Base-by-base conservation (phyloP, 64 coral and sea anemone species). In the Catalaphyllia jardinei region DNA sequence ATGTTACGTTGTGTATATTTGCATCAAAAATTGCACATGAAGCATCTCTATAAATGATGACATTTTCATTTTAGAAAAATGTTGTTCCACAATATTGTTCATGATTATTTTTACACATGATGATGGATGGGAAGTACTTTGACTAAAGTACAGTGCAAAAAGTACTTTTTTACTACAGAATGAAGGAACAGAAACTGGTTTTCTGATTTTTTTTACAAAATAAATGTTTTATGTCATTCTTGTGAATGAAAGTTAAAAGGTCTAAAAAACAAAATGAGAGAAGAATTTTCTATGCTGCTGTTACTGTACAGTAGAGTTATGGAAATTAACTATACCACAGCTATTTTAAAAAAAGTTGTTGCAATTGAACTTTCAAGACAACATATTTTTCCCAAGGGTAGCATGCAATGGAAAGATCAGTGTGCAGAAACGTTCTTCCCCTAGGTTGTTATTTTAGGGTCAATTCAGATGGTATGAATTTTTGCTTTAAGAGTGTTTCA, bases 111-210 rank as follows among this genome's bases (percentile, higher is more conserved):
- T 69, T 69, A 69, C 22, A 27, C 10, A 24, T 27, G 8, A 69
- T 69, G 6, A 69, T 69, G 65, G 65, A 67, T 19, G 19, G 24
- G 25, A 22, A 22, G 24, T 25, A 24, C 63, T 67, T 25, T 10
- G 24, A 67, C 24, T 20, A 67, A 67, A 67, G 63, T 24, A 67
- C 24, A 67, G 63, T 67, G 17, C 24, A 46, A 69, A 84, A 69
- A 25, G 24, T 31, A 29, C 24, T 69, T 84, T 71, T 82, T 42
- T 63, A 67, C 63, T 67, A 84, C 24, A 30, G 64, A 84, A 84
- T 46, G 80, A 63, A 39, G 31, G 61, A 84, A 27, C 80, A 84
- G 80, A 84, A 84, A 69, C 80, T 67, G 80, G 80, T 69, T 84
- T 84, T 84, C 80, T 84, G 80, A 84, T 67, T 84, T 84, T 84